These are phyloP conservation scores for Noctua janthe DNA, from an alignment of 2,888 invertebrate species.

Conservation along the genomic window DNA sequence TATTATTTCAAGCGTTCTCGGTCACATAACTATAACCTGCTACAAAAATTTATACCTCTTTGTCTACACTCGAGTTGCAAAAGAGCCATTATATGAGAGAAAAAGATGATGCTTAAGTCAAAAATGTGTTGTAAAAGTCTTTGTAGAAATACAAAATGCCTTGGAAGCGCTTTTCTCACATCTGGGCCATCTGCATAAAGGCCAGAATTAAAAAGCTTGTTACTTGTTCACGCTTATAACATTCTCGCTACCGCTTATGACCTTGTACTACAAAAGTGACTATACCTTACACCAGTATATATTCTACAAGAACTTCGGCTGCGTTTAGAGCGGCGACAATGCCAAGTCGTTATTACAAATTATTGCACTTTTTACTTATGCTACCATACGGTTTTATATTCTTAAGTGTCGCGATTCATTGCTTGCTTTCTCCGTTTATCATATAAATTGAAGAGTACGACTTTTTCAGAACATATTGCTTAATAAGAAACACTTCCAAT, in stretches of 20 bases:
- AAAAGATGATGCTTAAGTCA: neutral
- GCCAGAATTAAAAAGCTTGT: neutral
- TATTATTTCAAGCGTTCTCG: neutral
- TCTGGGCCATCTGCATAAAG: no score
- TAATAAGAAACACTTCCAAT: neutral
- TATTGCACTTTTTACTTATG: conserved; percentile 70
- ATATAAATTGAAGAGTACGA: neutral
- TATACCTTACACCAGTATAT: conserved; percentile 38
- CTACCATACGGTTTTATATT: conserved; percentile 54
- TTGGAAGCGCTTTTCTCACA: neutral
- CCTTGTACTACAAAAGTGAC: conserved; percentile 7
- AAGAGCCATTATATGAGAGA: neutral
- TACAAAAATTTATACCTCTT: neutral
- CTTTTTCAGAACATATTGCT: neutral
- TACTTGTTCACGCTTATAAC: neutral
- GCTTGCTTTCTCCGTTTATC: neutral
- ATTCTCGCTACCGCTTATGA: conserved; percentile 13
- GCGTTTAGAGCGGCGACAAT: conserved; percentile 72
- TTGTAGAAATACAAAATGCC: neutral
- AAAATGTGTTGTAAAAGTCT: neutral
- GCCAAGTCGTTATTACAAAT: conserved; percentile 77
- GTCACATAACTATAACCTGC: neutral
- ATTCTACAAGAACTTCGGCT: conserved; percentile 59
- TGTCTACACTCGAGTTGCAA: neutral
- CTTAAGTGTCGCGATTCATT: conserved; percentile 27